These are phyloP conservation scores for Procavia capensis DNA, from an alignment of 2,113 vertebrate species.

Conservation along the genomic window DNA sequence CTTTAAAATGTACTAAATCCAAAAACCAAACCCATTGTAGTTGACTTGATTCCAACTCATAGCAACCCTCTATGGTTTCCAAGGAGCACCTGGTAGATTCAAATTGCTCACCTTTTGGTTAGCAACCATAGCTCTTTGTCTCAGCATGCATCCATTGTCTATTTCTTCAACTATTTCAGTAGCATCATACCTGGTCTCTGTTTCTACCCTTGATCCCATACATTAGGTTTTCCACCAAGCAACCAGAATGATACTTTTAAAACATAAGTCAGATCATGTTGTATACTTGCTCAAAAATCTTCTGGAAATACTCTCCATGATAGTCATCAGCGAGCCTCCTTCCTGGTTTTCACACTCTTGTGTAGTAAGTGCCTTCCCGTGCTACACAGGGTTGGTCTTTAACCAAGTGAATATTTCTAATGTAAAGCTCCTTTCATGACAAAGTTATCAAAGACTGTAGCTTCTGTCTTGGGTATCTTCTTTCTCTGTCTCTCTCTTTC, in stretches of 20 bases:
- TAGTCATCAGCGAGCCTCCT: neutral
- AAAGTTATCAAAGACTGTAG: neutral
- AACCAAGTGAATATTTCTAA: neutral
- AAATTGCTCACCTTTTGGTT: too few relatives aligned
- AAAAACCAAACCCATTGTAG: too few relatives aligned
- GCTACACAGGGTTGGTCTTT: neutral
- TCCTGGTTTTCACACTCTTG: neutral
- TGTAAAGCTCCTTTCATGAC: neutral
- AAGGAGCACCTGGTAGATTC: too few relatives aligned
- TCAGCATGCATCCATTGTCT: neutral
- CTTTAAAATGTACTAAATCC: neutral
- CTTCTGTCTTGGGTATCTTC: neutral
- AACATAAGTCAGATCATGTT: neutral
- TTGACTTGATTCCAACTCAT: too few relatives aligned
- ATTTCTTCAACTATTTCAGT: neutral
- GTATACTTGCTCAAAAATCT: neutral
- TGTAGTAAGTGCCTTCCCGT: neutral
- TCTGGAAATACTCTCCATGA: neutral
- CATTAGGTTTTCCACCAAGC: neutral
- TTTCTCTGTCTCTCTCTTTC: neutral
- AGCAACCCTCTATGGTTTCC: too few relatives aligned
- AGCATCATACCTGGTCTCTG: neutral
- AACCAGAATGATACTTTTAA: neutral
- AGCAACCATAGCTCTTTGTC: too few relatives aligned
- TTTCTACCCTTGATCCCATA: neutral